A percentile compares a stretch with the other conserved stretches of the same genome.
Evolutionary conservation across 2,888 invertebrate genomes (phyloP).

Genomic region (Thera obeliscata): DNA sequence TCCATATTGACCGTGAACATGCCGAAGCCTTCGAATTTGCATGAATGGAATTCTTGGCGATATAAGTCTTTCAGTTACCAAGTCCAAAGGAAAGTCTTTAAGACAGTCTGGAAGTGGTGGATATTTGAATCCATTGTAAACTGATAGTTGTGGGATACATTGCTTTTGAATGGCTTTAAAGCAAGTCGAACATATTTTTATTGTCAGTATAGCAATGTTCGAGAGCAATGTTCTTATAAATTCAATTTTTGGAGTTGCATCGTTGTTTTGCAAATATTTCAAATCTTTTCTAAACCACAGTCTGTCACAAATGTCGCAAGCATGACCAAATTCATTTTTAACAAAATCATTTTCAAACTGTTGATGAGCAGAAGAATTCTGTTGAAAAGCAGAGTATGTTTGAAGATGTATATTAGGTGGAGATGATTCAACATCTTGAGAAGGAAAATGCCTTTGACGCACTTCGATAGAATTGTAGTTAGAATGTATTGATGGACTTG

Average conservation of each 20-base stretch:
- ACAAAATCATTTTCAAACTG: not conserved
- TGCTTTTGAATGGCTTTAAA: not conserved
- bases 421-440: too few relatives aligned
- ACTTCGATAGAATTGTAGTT: too few relatives aligned
- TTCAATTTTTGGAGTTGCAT: too few relatives aligned
- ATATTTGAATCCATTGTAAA: not conserved
- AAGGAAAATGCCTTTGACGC: too few relatives aligned
- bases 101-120: not conserved
- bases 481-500: too few relatives aligned
- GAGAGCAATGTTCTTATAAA: not conserved
- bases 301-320: not conserved
- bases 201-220: not conserved
- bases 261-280: not conserved
- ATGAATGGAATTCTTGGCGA: constrained; percentile 1
- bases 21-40: not conserved
- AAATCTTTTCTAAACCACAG: constrained; percentile 1
- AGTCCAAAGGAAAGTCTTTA: not conserved
- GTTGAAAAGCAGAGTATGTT: too few relatives aligned
- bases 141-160: not conserved
- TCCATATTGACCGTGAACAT: constrained; percentile 1
- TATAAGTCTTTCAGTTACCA: not conserved
- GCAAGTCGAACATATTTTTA: not conserved
- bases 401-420: too few relatives aligned
- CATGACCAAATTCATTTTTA: not conserved
- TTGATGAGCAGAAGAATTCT: too few relatives aligned